Evolutionary conservation across 2,113 vertebrate genomes (phyloP).

Genomic region (Malurus alboscapulatus): DNA sequence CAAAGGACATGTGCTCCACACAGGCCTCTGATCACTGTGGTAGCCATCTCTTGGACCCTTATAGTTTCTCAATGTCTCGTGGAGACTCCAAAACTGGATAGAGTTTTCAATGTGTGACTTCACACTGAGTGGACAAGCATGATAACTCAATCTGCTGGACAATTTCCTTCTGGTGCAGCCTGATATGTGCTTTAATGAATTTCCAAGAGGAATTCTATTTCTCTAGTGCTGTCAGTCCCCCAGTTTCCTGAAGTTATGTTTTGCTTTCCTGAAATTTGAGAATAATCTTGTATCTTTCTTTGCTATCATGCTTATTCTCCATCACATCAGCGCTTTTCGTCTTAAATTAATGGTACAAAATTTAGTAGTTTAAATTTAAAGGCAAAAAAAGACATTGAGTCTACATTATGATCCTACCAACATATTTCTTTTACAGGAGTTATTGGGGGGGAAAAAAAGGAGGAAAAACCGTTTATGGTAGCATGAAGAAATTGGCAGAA

Average conservation of each 20-base stretch:
- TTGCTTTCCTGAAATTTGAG: neutral
- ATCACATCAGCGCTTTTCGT: neutral
- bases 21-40: neutral
- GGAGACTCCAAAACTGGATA: neutral
- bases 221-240: neutral
- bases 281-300: neutral
- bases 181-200: neutral
- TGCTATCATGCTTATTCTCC: neutral
- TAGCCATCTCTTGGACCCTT: neutral
- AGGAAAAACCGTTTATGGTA: neutral
- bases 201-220: neutral
- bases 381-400: neutral
- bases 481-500: neutral
- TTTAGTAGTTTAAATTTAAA: neutral
- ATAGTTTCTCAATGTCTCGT: accelerated
- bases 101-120: neutral
- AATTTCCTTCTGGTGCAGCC: neutral
- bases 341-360: neutral
- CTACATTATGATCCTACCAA: neutral
- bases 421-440: neutral
- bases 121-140: neutral
- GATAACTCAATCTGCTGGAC: neutral
- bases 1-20: neutral
- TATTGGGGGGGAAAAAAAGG: neutral
- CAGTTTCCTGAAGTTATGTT: neutral